Conservation (phyloP, 1,140 invertebrate species). For the Archegozetes longisetosus region DNA sequence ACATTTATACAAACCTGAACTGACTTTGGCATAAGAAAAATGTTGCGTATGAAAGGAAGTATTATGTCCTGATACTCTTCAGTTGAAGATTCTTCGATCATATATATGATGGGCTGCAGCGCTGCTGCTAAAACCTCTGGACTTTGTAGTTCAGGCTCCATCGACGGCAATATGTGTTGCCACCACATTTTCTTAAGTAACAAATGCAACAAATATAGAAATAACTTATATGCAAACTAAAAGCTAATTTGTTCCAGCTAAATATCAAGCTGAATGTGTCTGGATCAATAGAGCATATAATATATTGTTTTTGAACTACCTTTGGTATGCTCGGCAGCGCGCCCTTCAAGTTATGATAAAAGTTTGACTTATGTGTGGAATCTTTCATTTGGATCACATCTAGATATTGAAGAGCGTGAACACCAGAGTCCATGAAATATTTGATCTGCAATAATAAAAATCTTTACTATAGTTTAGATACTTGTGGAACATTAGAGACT, state of each 20-base stretch:
- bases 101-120: slow-evolving; percentile 66
- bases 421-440: slow-evolving; percentile 58
- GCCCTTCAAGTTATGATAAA: slow-evolving; percentile 71
- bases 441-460: slow-evolving; percentile 29
- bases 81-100: slow-evolving; percentile 61
- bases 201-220: neutral
- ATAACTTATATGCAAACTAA: neutral
- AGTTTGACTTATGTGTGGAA: slow-evolving; percentile 65
- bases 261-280: neutral
- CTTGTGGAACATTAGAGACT: too few relatives aligned
- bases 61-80: slow-evolving; percentile 71
- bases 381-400: slow-evolving; percentile 87
- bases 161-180: slow-evolving; percentile 76
- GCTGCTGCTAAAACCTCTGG: slow-evolving; percentile 73
- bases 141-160: slow-evolving; percentile 64
- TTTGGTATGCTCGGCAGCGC: slow-evolving; percentile 70
- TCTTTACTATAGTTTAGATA: too few relatives aligned
- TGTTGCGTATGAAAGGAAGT: slow-evolving; percentile 55
- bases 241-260: neutral
- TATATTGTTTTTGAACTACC: too few relatives aligned
- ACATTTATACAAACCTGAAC: slow-evolving; percentile 32
- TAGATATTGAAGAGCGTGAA: slow-evolving; percentile 73
- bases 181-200: slow-evolving; percentile 90
- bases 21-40: slow-evolving; percentile 67
- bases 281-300: neutral